Evolutionary conservation across 2,113 vertebrate genomes (phyloP).

Genomic region (Alethe diademata): DNA sequence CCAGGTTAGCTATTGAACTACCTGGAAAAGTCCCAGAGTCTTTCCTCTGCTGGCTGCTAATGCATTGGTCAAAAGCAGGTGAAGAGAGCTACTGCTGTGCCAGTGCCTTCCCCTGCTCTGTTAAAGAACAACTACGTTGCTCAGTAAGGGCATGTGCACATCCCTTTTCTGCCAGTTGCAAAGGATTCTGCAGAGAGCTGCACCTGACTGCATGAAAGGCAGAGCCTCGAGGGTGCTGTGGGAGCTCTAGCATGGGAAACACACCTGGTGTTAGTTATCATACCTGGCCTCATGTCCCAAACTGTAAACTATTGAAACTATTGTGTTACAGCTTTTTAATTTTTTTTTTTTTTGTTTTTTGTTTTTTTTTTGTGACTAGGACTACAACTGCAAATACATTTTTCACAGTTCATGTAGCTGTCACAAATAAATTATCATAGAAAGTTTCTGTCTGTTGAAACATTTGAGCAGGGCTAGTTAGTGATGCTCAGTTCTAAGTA

Average conservation of each 20-base stretch:
- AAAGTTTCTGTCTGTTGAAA: not conserved
- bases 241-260: not conserved
- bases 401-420: not conserved
- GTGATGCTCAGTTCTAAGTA: not conserved
- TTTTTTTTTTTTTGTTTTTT: not conserved
- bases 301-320: not conserved
- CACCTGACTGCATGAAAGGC: rapidly evolving
- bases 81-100: not conserved
- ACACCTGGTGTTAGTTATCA: not conserved
- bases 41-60: not conserved
- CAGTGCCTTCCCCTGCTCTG: not conserved
- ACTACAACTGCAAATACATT: not conserved
- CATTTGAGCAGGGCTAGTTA: not conserved
- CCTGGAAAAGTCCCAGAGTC: not conserved
- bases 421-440: not conserved
- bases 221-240: not conserved
- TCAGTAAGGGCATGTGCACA: rapidly evolving
- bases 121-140: not conserved
- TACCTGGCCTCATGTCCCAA: not conserved
- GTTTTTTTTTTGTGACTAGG: not conserved
- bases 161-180: not conserved
- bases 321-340: not conserved
- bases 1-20: not conserved
- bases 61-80: not conserved
- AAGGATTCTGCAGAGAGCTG: not conserved